phyloP scores from a whole-genome alignment of 1,140 invertebrate species.

The Drosophila kurseongensis region DNA sequence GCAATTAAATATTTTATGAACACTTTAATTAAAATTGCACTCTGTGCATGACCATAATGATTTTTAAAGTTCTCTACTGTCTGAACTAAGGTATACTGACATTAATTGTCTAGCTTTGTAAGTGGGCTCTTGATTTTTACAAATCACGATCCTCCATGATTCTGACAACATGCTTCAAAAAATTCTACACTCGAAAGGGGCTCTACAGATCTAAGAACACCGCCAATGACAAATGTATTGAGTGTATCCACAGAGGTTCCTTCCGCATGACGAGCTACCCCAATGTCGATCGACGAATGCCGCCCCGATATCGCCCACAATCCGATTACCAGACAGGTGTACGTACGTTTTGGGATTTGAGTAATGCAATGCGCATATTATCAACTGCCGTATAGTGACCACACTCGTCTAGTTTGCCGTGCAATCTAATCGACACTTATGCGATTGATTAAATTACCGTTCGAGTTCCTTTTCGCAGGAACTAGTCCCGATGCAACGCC shows the following conservation, averaged over 20 bases:
- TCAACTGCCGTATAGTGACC: constrained; percentile 17
- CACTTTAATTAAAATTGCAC: no score
- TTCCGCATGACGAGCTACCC: constrained; percentile 35
- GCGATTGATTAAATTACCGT: constrained; percentile 40
- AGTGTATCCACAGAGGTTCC: background rate
- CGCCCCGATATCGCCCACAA: constrained; percentile 4
- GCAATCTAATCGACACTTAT: constrained; percentile 37
- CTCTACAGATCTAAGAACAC: background rate
- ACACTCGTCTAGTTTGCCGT: constrained; percentile 15
- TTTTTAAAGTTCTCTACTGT: no score
- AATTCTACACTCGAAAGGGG: background rate
- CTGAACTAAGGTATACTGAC: no score
- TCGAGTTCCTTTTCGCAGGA: constrained; percentile 36
- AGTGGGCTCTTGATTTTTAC: no score
- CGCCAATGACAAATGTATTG: background rate
- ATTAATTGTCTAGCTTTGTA: no score
- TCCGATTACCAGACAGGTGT: constrained; percentile 41
- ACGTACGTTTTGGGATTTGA: constrained; percentile 20
- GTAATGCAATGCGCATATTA: constrained; percentile 25
- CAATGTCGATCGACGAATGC: constrained; percentile 27
- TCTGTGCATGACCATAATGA: no score
- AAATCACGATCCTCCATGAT: no score
- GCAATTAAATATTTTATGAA: no score
- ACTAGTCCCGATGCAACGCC: constrained; percentile 3
- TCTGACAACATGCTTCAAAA: background rate